A percentile compares a stretch with the other conserved stretches of the same genome.
Conservation (phyloP, 2,113 vertebrate genomes). For the Brienomyrus longianalis region DNA sequence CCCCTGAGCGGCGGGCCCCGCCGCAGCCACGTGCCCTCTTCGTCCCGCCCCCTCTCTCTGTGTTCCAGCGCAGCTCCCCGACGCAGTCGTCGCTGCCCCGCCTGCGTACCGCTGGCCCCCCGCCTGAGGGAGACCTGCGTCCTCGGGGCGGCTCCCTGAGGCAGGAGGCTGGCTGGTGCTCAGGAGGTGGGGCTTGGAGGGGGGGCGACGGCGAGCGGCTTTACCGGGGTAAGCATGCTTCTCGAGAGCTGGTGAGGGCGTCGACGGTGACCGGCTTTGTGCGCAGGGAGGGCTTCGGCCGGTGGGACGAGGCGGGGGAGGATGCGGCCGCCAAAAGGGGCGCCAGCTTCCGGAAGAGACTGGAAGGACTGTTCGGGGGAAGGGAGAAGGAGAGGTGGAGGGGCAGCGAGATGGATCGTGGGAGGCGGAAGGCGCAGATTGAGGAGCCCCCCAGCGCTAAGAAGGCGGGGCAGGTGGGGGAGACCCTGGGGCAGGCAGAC, state of each 20-base stretch:
- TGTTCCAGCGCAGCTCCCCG: conserved; percentile 60
- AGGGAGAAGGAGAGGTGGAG: conserved; percentile 49
- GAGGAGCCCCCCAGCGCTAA: conserved; percentile 46
- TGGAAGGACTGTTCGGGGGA: conserved; percentile 58
- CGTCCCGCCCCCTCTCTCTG: conserved; percentile 57
- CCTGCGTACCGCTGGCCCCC: conserved; percentile 43
- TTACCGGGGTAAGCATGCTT: conserved; percentile 66
- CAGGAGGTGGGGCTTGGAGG: conserved; percentile 40
- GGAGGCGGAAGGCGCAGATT: conserved; percentile 47
- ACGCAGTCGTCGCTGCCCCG: conserved; percentile 66
- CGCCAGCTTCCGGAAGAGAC: conserved; percentile 44
- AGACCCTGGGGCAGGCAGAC: conserved; percentile 45
- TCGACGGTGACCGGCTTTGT: conserved; percentile 59
- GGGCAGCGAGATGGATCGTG: conserved; percentile 47
- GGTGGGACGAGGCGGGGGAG: conserved; percentile 46
- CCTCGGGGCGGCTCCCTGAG: conserved; percentile 59
- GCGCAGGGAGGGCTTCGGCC: conserved; percentile 46
- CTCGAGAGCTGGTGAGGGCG: conserved; percentile 63
- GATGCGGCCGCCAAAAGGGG: conserved; percentile 32
- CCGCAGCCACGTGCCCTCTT: conserved; percentile 58
- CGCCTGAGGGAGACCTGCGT: conserved; percentile 45
- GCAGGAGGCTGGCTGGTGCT: conserved; percentile 47
- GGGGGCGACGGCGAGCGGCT: conserved; percentile 55
- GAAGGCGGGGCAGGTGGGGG: conserved; percentile 33
- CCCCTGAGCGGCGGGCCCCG: conserved; percentile 55